Evolutionary conservation across 37 sponge, comb jelly and placozoan species (phyloP).

Genomic region (Eunapius fragilis): DNA sequence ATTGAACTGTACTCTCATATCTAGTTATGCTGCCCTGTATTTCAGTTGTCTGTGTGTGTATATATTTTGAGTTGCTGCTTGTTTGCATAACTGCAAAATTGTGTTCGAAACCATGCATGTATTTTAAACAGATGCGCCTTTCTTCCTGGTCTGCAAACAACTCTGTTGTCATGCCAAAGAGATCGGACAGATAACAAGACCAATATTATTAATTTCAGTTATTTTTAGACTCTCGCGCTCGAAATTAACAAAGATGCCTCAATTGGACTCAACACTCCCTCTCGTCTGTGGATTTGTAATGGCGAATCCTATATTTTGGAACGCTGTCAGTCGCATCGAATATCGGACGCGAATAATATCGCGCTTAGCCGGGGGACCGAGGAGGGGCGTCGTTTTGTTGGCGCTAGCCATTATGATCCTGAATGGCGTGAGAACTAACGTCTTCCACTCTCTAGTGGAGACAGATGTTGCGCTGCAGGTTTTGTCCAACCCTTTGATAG

Average conservation of each 20-base stretch:
- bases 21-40: background rate
- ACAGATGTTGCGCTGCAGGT: background rate
- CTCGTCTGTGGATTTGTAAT: conserved; percentile 29
- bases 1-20: conserved; percentile 57
- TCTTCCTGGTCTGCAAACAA: too few relatives aligned
- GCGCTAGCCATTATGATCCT: conserved; percentile 30
- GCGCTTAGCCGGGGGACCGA: conserved; percentile 34
- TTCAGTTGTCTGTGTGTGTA: background rate
- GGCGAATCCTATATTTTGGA: conserved; percentile 68
- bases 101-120: too few relatives aligned
- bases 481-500: conserved; percentile 6
- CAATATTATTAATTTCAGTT: too few relatives aligned
- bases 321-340: conserved; percentile 41
- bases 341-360: conserved; percentile 47
- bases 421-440: conserved; percentile 34
- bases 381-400: conserved; percentile 14
- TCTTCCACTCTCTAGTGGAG: conserved; percentile 47
- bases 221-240: too few relatives aligned
- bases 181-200: too few relatives aligned
- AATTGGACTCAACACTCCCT: background rate
- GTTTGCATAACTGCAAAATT: too few relatives aligned
- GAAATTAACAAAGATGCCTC: too few relatives aligned
- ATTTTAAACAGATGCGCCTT: too few relatives aligned
- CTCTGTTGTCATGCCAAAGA: too few relatives aligned
- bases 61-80: too few relatives aligned